These are phyloP conservation scores for Neodiprion virginianus DNA, from an alignment of 1,140 invertebrate species.

Conservation along the genomic window DNA sequence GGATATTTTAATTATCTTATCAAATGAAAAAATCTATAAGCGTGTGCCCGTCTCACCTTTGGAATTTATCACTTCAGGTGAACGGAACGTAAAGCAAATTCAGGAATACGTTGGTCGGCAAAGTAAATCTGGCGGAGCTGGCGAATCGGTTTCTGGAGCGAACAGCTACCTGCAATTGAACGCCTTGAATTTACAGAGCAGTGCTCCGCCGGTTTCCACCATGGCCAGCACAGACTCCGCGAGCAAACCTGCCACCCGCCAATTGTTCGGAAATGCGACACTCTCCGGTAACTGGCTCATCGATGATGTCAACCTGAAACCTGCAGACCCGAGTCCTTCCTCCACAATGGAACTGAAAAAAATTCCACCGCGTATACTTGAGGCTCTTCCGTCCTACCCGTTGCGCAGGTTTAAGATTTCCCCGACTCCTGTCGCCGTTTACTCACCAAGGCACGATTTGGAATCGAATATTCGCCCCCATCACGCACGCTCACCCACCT, in stretches of 20 bases:
- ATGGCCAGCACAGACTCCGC: slow-evolving; percentile 7
- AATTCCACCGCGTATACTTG: slow-evolving; percentile 47
- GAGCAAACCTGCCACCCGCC: slow-evolving; percentile 21
- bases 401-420: slow-evolving; percentile 15
- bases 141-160: slow-evolving; percentile 34
- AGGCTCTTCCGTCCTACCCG: slow-evolving; percentile 51
- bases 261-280: slow-evolving; percentile 24
- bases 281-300: slow-evolving; percentile 30
- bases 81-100: slow-evolving; percentile 18
- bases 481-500: slow-evolving; percentile 17
- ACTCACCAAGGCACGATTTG: not conserved
- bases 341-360: slow-evolving; percentile 26
- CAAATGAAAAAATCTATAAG: too few relatives aligned
- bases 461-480: not conserved
- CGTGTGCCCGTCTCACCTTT: too few relatives aligned
- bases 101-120: slow-evolving; percentile 45
- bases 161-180: slow-evolving; percentile 42
- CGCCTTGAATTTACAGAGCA: slow-evolving; percentile 49
- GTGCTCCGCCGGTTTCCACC: slow-evolving; percentile 28
- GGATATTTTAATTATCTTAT: not conserved
- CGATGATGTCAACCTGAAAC: slow-evolving; percentile 24
- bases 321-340: not conserved
- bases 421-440: not conserved
- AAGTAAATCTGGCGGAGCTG: slow-evolving; percentile 55
- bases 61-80: not conserved